Base-by-base conservation (phyloP, 2,113 vertebrate species). In the Lamprologus callipterus region DNA sequence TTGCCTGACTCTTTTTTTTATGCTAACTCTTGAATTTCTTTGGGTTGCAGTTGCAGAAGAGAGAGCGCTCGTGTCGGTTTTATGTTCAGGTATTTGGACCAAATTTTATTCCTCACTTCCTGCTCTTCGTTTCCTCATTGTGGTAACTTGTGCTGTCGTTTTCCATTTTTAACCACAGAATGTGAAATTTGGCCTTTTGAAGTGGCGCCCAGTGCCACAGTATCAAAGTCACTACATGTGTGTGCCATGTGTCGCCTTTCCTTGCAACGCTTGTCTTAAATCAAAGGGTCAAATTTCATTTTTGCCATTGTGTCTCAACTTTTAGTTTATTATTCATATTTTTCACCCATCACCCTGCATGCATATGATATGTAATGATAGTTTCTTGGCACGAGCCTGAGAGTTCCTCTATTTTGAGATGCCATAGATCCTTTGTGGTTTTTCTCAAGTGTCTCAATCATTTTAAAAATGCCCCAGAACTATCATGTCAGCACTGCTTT, bases 61-160 rank as follows among this genome's bases (percentile, higher is more conserved):
- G 99, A 96, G 99, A 99, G 92, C 98, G 98, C 90, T 99, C 98
- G 90, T 99, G 99, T 97, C 98, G 99, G 94, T 98, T 98, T 96
- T 99, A 99, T 96, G 97, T 99, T 93, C 98, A 99, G 99, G 99
- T 99, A 99, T 95, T 95, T 94, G 80, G 65, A 90, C 33, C 19
- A 57, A n/a, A 80, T 81, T 75, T 13, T 11, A 35, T 84, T 65
- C 16, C 49, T n/a, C 23, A 11, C 80, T 58, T 23, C 42, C 28
- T 60, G 12, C 23, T 21, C 19, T 54, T 55, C 83, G 85, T 75
- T 21, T 19, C 49, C 14, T 86, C 80, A 80, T 85, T 55, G 49
- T 87, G 47, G 9, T 63, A 26, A 65, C 37, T 82, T 28, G 63
- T 88, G 16, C 51, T 47, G 19, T 83, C 54, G 21, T 81, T 84